Evolutionary conservation across 2,113 vertebrate species (phyloP).

Genomic region (Bufo bufo): DNA sequence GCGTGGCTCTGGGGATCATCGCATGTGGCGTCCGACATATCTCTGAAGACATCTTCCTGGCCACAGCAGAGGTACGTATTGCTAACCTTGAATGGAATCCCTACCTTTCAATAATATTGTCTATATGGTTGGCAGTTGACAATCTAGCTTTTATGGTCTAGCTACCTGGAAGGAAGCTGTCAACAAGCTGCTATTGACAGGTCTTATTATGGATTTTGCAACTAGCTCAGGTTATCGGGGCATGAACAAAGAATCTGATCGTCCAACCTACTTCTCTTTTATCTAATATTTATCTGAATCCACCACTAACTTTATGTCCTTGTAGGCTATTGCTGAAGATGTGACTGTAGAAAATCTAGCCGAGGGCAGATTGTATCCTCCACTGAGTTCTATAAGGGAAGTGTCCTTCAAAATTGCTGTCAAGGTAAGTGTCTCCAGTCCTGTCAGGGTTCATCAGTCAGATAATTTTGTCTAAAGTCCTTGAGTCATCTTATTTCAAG

Average conservation of each 20-base stretch:
- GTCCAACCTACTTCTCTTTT: background rate
- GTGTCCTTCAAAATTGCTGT: constrained; percentile 95
- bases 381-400: constrained; percentile 87
- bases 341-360: constrained; percentile 90
- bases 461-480: background rate
- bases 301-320: constrained; percentile 39
- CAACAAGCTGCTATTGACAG: background rate
- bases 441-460: background rate
- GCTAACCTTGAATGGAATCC: background rate
- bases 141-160: background rate
- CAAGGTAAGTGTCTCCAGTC: constrained; percentile 75
- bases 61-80: constrained; percentile 84
- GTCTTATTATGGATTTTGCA: background rate
- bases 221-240: background rate
- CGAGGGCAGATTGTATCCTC: constrained; percentile 93
- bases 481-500: background rate
- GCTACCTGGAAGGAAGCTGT: background rate
- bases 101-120: background rate
- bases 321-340: constrained; percentile 85
- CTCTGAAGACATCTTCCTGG: constrained; percentile 92
- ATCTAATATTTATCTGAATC: background rate
- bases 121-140: no score
- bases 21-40: constrained; percentile 89
- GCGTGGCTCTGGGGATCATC: constrained; percentile 90
- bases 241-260: background rate